A percentile compares a stretch with the other conserved stretches of the same genome.
These are phyloP conservation scores for Lagopus leucura DNA, from an alignment of 2,113 vertebrate genomes.

Conservation along the genomic window DNA sequence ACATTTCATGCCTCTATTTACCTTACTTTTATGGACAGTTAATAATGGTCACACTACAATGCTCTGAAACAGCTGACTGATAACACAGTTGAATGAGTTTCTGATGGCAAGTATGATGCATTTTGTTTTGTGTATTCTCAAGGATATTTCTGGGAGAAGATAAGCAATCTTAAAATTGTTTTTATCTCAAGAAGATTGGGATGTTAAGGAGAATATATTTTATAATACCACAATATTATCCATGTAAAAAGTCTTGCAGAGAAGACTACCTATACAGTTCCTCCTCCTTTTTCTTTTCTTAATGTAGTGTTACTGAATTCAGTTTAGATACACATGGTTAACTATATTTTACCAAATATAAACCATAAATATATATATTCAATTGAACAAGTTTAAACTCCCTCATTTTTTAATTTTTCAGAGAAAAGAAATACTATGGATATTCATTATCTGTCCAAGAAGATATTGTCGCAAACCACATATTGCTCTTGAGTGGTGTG, in stretches of 20 bases:
- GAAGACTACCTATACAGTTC: neutral
- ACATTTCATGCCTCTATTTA: slow-evolving; percentile 12
- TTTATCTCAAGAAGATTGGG: neutral
- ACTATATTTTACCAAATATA: neutral
- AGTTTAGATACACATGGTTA: neutral
- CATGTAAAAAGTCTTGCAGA: neutral
- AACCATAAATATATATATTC: neutral
- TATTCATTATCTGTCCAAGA: neutral
- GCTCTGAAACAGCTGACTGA: slow-evolving; percentile 15
- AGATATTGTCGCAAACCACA: neutral
- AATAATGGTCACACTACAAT: neutral
- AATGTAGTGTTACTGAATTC: neutral
- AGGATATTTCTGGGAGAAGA: neutral
- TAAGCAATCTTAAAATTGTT: neutral
- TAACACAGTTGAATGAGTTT: neutral
- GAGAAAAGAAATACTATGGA: neutral
- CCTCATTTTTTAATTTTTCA: neutral
- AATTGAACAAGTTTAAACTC: neutral
- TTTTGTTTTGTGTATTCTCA: neutral
- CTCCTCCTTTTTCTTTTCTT: rapidly evolving
- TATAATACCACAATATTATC: neutral
- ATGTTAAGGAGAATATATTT: neutral
- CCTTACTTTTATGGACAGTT: neutral
- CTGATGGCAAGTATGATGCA: neutral
- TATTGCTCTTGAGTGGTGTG: neutral